These are phyloP conservation scores for Heliangelus exortis DNA, from an alignment of 2,797 vertebrate genomes.

Conservation along the genomic window DNA sequence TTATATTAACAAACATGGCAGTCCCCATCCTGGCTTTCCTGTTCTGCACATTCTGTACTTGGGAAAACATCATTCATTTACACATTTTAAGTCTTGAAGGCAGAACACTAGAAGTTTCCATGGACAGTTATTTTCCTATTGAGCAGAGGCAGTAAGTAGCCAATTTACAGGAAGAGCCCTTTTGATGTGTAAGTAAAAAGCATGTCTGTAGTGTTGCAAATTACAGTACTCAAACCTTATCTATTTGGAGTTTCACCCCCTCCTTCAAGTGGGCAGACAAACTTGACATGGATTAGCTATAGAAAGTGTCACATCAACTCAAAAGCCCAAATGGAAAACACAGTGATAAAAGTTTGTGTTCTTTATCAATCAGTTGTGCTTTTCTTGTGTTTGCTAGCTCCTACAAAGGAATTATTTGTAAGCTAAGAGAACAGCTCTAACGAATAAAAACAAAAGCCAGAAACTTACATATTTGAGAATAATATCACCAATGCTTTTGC, in stretches of 20 bases:
- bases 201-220: rapidly evolving
- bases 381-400: background rate
- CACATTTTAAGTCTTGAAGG: background rate
- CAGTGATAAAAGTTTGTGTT: rapidly evolving
- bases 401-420: background rate
- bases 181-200: background rate
- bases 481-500: slow-evolving; percentile 91
- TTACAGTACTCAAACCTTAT: background rate
- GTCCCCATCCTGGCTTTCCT: background rate
- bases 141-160: background rate
- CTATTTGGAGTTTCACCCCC: background rate
- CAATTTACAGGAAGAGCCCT: background rate
- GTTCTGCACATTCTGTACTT: background rate
- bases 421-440: background rate
- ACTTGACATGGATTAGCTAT: background rate
- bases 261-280: background rate
- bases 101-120: background rate
- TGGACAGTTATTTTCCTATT: background rate
- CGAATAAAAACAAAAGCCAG: background rate
- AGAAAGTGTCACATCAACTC: background rate
- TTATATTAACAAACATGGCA: background rate
- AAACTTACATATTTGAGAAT: slow-evolving; percentile 96
- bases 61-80: background rate
- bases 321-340: background rate
- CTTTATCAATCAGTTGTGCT: background rate